A percentile compares a stretch with the other conserved stretches of the same genome.
phyloP scores from a whole-genome alignment of 2,797 vertebrate species.

The Siniperca scherzeri region DNA sequence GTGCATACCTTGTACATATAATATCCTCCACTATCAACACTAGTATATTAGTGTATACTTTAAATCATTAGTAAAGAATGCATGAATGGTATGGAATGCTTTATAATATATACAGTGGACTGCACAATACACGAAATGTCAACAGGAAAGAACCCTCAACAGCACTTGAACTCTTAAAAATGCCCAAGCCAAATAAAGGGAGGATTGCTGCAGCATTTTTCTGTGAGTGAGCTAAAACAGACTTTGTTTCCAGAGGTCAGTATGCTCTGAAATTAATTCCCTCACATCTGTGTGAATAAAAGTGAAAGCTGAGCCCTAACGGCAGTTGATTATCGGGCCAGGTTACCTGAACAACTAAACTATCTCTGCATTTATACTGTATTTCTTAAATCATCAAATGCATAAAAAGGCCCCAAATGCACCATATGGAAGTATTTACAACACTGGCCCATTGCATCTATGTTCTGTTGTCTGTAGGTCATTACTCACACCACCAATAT shows the following conservation, averaged over 20 bases:
- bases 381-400: neutral
- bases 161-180: conserved; percentile 8
- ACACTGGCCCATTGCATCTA: conserved; percentile 41
- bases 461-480: conserved; percentile 62
- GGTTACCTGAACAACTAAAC: neutral
- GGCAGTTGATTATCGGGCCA: neutral
- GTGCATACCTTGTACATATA: neutral
- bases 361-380: neutral
- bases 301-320: conserved; percentile 6
- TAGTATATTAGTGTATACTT: neutral
- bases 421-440: conserved; percentile 72
- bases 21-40: neutral
- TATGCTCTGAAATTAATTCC: conserved; percentile 16
- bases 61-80: neutral
- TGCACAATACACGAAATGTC: conserved; percentile 1
- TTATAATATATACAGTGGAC: neutral
- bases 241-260: conserved; percentile 43
- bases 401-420: neutral
- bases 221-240: conserved; percentile 59
- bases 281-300: conserved; percentile 21
- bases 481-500: conserved; percentile 61
- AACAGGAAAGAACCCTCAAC: conserved; percentile 22
- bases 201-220: conserved; percentile 45
- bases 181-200: conserved; percentile 2
- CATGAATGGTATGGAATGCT: neutral